These are phyloP conservation scores for Diarsia rubi DNA, from an alignment of 2,888 invertebrate species.

Conservation along the genomic window DNA sequence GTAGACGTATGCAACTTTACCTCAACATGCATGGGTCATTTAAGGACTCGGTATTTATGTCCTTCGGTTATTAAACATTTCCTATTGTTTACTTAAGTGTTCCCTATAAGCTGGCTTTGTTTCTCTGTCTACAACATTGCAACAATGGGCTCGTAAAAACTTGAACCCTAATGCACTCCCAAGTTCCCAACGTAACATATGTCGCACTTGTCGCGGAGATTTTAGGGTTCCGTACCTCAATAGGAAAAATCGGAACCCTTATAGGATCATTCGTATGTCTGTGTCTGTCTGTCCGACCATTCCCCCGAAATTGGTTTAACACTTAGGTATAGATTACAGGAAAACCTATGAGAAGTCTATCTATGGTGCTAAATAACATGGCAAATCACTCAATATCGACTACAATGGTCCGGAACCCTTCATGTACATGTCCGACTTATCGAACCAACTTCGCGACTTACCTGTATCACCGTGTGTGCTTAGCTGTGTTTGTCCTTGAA, in stretches of 20 bases:
- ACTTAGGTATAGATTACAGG: too few species aligned
- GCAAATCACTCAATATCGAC: too few species aligned
- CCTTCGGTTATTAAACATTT: slow-evolving; percentile 40
- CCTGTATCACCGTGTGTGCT: neutral
- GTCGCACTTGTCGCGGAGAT: slow-evolving; percentile 2
- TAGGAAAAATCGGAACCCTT: too few species aligned
- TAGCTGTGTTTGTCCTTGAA: slow-evolving; percentile 33
- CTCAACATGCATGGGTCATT: neutral
- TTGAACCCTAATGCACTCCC: slow-evolving; percentile 8
- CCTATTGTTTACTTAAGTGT: slow-evolving; percentile 40
- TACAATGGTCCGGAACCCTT: too few species aligned
- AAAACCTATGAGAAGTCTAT: too few species aligned
- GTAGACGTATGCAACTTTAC: neutral
- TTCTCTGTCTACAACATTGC: slow-evolving; percentile 14
- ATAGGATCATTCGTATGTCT: too few species aligned
- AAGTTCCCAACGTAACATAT: slow-evolving; percentile 16
- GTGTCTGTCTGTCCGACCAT: too few species aligned
- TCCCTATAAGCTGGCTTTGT: slow-evolving; percentile 31
- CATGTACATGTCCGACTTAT: too few species aligned
- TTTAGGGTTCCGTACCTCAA: too few species aligned
- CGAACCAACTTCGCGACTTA: neutral
- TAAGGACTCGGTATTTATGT: slow-evolving; percentile 21
- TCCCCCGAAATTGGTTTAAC: too few species aligned
- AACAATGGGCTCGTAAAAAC: slow-evolving; percentile 48
- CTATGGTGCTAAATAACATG: too few species aligned